Evolutionary conservation across 2,113 vertebrate genomes (phyloP), one percentile per base, ranked within the genome.

Genomic region (Acanthochromis polyacanthus): DNA sequence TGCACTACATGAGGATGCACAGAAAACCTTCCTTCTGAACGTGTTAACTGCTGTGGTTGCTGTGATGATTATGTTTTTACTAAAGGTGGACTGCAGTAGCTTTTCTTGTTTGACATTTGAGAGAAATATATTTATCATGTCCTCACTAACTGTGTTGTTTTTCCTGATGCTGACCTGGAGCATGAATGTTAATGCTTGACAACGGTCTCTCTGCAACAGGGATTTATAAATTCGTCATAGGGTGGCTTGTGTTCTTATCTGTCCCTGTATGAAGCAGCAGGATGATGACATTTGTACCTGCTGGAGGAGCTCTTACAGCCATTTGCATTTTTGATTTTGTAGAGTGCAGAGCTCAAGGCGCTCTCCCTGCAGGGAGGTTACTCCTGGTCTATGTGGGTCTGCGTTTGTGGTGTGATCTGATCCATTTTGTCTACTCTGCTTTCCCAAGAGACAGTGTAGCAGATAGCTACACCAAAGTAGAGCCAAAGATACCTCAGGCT

Each of bases 271-370:
- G 57, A 79, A 71, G 67, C 60, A 32, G 43, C 61, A 56, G 58
- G 43, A 56, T 17, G 64, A 70, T 89, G 81, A 82, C 59, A 63
- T 73, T 68, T 7, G 12, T 76, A 50, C 58, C 59, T 2, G 52
- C 66, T 61, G 30, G 32, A 82, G 48, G 45, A 82, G 73, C 83
- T 84, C 30, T 75, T 58, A 19, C 66, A 69, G n/a, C 52, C 36
- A 80, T 86, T 90, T 83, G 66, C 76, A 85, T 90, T 86, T 91
- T 86, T 78, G 30, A 85, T 84, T 83, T 78, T 74, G 56, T 68
- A 16, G 64, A 77, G 80, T 60, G 74, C 66, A 71, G 77, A 77
- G 60, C 67, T 61, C 38, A 23, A 79, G 71, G 50, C 10, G 2
- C 14, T n/a, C 58, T 72, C 53, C 53, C 80, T 67, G 43, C 66